These are phyloP conservation scores for Thereva unica DNA, from an alignment of 2,888 invertebrate species.

Conservation along the genomic window DNA sequence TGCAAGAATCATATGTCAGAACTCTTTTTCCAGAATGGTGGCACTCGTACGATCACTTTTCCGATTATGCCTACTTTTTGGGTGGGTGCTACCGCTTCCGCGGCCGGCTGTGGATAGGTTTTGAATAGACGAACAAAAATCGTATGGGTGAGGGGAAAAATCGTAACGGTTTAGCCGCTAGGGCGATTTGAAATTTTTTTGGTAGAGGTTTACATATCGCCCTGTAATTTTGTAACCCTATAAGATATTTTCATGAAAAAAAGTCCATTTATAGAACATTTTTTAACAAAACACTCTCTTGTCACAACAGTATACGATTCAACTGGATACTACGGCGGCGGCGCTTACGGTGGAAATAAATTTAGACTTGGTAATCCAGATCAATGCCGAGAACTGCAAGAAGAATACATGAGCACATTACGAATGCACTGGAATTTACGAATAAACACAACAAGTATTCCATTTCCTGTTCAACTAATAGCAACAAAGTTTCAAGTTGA, in stretches of 20 bases:
- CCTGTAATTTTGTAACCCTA: too few relatives aligned
- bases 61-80: too few relatives aligned
- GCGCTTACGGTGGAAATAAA: constrained; percentile 76
- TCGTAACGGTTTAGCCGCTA: too few relatives aligned
- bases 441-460: constrained; percentile 45
- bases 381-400: constrained; percentile 46
- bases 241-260: neutral
- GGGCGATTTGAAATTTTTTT: too few relatives aligned
- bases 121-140: too few relatives aligned
- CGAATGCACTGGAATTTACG: constrained; percentile 44
- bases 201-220: neutral
- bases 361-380: constrained; percentile 66
- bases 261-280: too few relatives aligned
- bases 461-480: constrained; percentile 48
- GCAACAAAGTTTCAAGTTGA: constrained; percentile 48
- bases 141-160: too few relatives aligned
- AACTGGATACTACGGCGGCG: constrained; percentile 71
- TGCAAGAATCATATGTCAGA: too few relatives aligned
- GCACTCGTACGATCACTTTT: too few relatives aligned
- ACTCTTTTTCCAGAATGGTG: too few relatives aligned
- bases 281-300: constrained; percentile 46
- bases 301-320: constrained; percentile 64
- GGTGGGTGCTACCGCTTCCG: too few relatives aligned
- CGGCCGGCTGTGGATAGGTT: too few relatives aligned
- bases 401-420: constrained; percentile 44